These are phyloP conservation scores for Picus viridis DNA, from an alignment of 2,797 vertebrate species.

Conservation along the genomic window DNA sequence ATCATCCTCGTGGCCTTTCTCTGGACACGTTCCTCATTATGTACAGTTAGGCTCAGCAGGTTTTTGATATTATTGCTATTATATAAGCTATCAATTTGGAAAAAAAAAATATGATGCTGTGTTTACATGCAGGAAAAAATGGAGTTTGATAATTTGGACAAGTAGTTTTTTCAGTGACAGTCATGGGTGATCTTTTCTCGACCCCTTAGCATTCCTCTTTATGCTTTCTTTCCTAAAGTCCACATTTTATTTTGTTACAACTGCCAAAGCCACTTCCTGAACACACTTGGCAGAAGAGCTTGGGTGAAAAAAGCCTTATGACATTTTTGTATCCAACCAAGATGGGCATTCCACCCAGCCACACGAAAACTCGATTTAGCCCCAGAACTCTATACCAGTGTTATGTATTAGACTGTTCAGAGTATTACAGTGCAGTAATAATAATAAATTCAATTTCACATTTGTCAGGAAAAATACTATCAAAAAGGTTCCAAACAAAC, in stretches of 20 bases:
- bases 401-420: neutral
- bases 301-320: constrained; percentile 29
- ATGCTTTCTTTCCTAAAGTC: constrained; percentile 25
- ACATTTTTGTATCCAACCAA: constrained; percentile 57
- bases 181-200: neutral
- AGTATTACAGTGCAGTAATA: constrained; percentile 1
- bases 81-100: neutral
- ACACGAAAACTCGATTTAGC: constrained; percentile 31
- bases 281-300: constrained; percentile 41
- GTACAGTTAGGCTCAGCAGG: neutral
- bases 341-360: constrained; percentile 53
- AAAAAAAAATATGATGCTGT: neutral
- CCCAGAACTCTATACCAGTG: neutral
- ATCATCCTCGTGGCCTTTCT: too few relatives aligned
- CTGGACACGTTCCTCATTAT: neutral
- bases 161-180: neutral
- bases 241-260: constrained; percentile 28
- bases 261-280: constrained; percentile 68
- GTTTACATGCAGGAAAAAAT: neutral
- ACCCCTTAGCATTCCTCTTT: neutral
- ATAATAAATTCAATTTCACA: constrained; percentile 3
- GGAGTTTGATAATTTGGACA: neutral
- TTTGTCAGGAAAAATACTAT: constrained; percentile 32
- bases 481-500: constrained; percentile 26
- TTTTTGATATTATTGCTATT: neutral